Evolutionary conservation across 2,888 invertebrate species (phyloP), one percentile per base, ranked within the genome.

Genomic region (Calliopum simillimum): DNA sequence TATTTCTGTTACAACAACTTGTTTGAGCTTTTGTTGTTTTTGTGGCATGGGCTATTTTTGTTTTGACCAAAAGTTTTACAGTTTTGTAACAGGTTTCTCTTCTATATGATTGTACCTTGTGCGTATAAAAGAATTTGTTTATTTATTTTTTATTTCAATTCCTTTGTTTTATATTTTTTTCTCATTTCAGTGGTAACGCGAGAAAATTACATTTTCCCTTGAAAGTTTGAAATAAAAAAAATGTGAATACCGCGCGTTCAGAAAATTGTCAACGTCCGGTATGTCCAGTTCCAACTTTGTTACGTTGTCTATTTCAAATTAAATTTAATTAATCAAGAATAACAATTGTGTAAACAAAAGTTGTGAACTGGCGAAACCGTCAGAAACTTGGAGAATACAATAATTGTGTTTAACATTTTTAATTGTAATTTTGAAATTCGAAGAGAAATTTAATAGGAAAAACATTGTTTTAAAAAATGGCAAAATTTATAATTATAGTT

Each of bases 271-370:
- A 2, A 8, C 33, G 33, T 2, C 5, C 33, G 5, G 33, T n/a
- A n/a, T n/a, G 2, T 33, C 8, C 33, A 8, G 33, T 33, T 8
- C 8, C 33, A 33, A 8, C 23, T 46, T 14, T 56, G 23, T 56
- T 14, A 25, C 16, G 66, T 66, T 56, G 25, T 58, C 47, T 43
- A 46, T 58, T 67, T 46, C 25, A 33, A 67, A 67, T 56, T 25
- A 67, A 67, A 58, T 67, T 58, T 67, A 67, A 67, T 67, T 67
- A 67, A 67, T 67, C 58, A 67, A 23, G 19, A 12, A 53, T 4
- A 33, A 33, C 33, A 33, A 33, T 33, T 33, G 33, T 33, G 33
- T 33, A 1, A 4, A 2, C 33, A 4, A 33, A 33, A 33, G 33
- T 33, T 33, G 5, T 6, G 8, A 33, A 33, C 33, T 33, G 33